Evolutionary conservation across 2,888 invertebrate genomes (phyloP), one percentile per base, ranked within the genome.

Genomic region (Oxyteleia sp.): DNA sequence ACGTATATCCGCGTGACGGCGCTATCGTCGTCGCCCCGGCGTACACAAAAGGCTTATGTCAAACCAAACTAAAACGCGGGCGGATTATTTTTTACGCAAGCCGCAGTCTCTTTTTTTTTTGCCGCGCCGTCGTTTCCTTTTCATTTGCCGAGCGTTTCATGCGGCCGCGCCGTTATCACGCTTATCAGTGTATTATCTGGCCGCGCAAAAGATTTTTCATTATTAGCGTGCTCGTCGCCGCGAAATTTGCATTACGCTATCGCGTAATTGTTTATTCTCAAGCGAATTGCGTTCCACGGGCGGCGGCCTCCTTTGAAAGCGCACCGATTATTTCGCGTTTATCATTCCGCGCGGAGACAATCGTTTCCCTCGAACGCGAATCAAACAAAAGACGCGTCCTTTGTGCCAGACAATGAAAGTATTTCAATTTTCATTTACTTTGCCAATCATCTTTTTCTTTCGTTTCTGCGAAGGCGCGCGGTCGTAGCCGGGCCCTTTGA

Each of bases 141-240:
- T n/a, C n/a, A n/a, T n/a, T n/a, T n/a, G n/a, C n/a, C n/a, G n/a
- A n/a, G n/a, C n/a, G n/a, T n/a, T n/a, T n/a, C n/a, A n/a, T n/a
- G n/a, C n/a, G n/a, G n/a, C n/a, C n/a, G n/a, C n/a, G n/a, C n/a
- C 75, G 66, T 41, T 78, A 80, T 82, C 64, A 57, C 79, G 84
- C 82, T 47, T 47, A 71, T 71, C 32, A 71, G 11, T 55, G n/a
- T n/a, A n/a, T n/a, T n/a, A n/a, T n/a, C n/a, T n/a, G n/a, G n/a
- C n/a, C n/a, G n/a, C n/a, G n/a, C n/a, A n/a, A n/a, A n/a, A n/a
- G n/a, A n/a, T n/a, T n/a, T n/a, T n/a, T n/a, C n/a, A n/a, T n/a
- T n/a, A n/a, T n/a, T n/a, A n/a, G n/a, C n/a, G n/a, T n/a, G 35
- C 26, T 5, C 43, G 26, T 26, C 45, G 26, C 29, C 47, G 38